Evolutionary conservation across 2,888 invertebrate species (phyloP), one percentile per base, ranked within the genome.

Genomic region (Torymus texanus): DNA sequence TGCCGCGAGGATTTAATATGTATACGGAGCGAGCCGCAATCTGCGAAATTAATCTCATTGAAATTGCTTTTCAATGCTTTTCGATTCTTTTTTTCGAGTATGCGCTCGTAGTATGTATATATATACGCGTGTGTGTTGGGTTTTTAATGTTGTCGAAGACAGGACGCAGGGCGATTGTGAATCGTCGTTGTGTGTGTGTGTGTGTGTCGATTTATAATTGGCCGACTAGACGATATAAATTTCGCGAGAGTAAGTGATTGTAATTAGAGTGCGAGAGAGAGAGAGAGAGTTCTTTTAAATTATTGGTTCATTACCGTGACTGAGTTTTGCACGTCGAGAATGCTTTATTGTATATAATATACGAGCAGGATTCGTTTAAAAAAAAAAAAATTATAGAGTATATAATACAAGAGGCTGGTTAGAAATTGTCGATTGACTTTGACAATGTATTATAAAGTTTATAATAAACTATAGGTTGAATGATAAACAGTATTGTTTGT

Each of bases 41-140:
- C 77, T 66, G 18, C 62, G 29, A 71, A 75, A 80, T 78, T 81
- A 81, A 81, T 78, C 78, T 75, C 58, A 61, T 75, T 78, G 67
- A 72, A 75, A 72, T 78, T 58, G 78, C 75, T 63, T 67, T 63
- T 78, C 62, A 72, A 78, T 75, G 62, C 59, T 41, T 70, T 77
- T 74, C 24, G 51, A 12, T 59, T 65, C 65, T 41, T 50, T n/a
- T 5, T 50, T 50, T 65, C 16, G 18, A 59, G 59, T 41, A 41
- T n/a, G 29, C 21, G 21, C 21, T n/a, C n/a, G 2, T 1, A 21
- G 21, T 21, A 2, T 21, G 21, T 21, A 21, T 21, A 21, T 41
- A 41, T 41, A 41, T 41, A 41, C 8, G 8, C 29, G 4, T 8
- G 41, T 8, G 41, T 8, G 41, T 8, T 8, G 41, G 29, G 41